phyloP scores from a whole-genome alignment of 92 coral and sea anemone species.

The Meandrina meandrites region DNA sequence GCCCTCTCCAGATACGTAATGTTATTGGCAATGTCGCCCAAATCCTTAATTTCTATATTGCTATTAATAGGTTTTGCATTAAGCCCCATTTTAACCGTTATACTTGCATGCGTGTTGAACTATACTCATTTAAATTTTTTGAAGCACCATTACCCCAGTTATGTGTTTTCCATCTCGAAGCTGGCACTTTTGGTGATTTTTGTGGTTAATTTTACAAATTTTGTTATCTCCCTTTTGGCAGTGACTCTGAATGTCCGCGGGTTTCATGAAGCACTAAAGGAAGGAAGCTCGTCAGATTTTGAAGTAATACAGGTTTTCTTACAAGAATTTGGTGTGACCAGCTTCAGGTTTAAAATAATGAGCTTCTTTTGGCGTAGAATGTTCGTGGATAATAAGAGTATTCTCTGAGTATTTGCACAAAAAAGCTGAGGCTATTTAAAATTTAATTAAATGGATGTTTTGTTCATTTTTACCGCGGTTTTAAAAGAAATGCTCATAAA shows the following conservation, averaged over 20 bases:
- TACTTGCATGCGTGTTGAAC: neutral
- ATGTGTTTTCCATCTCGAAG: neutral
- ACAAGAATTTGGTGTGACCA: neutral
- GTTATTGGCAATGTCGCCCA: neutral
- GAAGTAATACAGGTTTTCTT: neutral
- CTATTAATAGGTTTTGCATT: neutral
- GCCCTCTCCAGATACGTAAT: neutral
- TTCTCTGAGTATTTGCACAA: neutral
- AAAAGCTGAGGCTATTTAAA: neutral
- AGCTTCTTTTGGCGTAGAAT: neutral
- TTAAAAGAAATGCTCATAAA: no score
- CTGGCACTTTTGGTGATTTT: conserved; percentile 8
- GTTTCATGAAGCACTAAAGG: neutral
- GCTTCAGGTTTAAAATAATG: neutral
- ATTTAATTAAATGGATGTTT: no score
- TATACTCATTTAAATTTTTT: neutral
- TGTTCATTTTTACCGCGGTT: no score
- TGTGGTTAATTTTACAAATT: neutral
- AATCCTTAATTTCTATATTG: neutral
- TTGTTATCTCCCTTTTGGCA: neutral
- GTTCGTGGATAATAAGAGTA: neutral
- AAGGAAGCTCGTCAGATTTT: neutral
- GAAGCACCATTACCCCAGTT: neutral
- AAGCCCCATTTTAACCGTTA: neutral
- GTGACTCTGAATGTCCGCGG: neutral